Percentiles rank a stretch among this genome's conserved stretches.
These are phyloP conservation scores for Myrmecobius fasciatus DNA, from an alignment of 2,113 vertebrate genomes.

Conservation along the genomic window DNA sequence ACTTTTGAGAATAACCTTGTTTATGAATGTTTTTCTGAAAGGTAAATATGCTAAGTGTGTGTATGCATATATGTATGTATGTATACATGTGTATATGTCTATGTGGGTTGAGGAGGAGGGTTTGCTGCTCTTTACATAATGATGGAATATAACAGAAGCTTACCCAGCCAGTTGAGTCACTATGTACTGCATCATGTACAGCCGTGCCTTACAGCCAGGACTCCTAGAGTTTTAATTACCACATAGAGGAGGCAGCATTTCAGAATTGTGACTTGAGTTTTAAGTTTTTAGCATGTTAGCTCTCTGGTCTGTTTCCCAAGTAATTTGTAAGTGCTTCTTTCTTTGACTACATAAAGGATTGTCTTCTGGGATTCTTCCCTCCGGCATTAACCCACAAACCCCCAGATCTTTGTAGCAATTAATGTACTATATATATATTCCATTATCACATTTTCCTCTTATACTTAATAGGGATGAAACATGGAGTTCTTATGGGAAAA, in stretches of 20 bases:
- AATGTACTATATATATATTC: constrained; percentile 59
- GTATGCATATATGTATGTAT: neutral
- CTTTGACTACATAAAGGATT: neutral
- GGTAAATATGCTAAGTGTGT: neutral
- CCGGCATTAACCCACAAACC: neutral
- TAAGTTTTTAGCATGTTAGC: constrained; percentile 26
- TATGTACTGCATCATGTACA: neutral
- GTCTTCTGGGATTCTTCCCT: constrained; percentile 15
- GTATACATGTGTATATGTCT: neutral
- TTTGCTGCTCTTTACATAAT: neutral
- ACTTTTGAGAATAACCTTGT: constrained; percentile 32
- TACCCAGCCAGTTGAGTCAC: neutral
- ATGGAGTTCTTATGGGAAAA: constrained; percentile 51
- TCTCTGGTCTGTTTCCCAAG: neutral
- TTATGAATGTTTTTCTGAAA: neutral
- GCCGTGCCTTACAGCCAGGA: constrained; percentile 24
- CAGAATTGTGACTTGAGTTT: constrained; percentile 51
- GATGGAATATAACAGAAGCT: constrained; percentile 41
- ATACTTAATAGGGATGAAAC: constrained; percentile 13
- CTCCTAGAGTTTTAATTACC: constrained; percentile 44
- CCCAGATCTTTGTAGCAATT: constrained; percentile 56
- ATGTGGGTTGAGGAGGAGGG: neutral
- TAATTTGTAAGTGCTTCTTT: neutral
- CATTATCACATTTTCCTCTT: constrained; percentile 48
- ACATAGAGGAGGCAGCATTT: constrained; percentile 15